Conservation (phyloP, 2,113 vertebrate species). For the Capra hircus region DNA sequence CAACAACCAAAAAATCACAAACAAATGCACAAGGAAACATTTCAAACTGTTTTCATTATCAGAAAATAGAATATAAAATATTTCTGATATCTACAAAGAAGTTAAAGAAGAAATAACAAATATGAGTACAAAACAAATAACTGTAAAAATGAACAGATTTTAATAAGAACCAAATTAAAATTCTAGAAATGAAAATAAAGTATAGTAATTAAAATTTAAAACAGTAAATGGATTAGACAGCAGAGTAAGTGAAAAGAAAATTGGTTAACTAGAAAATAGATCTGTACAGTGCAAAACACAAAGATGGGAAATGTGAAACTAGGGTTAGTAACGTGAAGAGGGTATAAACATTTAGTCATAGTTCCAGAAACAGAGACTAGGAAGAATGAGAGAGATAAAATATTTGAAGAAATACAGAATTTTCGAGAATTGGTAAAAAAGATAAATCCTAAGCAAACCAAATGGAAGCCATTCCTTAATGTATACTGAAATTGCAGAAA, state of each 20-base stretch:
- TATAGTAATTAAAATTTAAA: neutral
- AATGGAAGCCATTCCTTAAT: neutral
- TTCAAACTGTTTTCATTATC: neutral
- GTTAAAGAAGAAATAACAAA: neutral
- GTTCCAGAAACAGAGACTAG: neutral
- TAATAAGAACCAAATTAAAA: neutral
- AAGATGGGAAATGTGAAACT: neutral
- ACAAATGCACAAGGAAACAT: neutral
- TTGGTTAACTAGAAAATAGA: neutral
- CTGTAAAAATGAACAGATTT: neutral
- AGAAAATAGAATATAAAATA: neutral
- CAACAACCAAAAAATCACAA: neutral
- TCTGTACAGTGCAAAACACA: neutral
- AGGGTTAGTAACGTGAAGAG: neutral
- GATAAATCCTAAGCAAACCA: neutral
- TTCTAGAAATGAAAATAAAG: neutral
- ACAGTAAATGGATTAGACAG: neutral
- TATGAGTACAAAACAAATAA: neutral
- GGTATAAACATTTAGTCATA: neutral
- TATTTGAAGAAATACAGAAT: constrained; percentile 2
- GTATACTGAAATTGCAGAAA: neutral
- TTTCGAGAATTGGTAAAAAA: neutral
- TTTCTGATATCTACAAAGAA: neutral
- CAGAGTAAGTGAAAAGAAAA: neutral
- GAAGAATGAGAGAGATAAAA: neutral